Percentiles rank a stretch among this genome's conserved stretches.
Evolutionary conservation across 1,140 invertebrate genomes (phyloP).

Genomic region (Melanaphis sacchari): DNA sequence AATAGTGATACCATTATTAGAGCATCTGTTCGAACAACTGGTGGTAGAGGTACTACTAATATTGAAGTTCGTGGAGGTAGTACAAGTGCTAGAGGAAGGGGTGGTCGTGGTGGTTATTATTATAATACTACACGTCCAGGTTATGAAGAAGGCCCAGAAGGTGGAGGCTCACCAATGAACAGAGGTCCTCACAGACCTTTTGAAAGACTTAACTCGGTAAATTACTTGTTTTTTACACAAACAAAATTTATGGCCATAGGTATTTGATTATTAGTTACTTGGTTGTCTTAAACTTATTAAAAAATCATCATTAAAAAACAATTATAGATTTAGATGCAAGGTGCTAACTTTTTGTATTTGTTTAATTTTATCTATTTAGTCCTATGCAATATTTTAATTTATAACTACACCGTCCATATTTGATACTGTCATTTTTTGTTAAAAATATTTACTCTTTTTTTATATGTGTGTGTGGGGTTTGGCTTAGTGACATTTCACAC

Average conservation of each 20-base stretch:
- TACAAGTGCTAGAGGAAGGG: slow-evolving; percentile 64
- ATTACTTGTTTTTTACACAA: not conserved
- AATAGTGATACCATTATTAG: slow-evolving; percentile 67
- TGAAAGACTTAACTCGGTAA: slow-evolving; percentile 51
- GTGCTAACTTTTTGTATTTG: not conserved
- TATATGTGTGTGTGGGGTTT: not conserved
- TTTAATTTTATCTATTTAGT: not conserved
- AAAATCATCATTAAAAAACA: not conserved
- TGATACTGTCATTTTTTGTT: not conserved
- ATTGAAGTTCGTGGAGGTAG: slow-evolving; percentile 57
- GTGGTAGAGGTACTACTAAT: slow-evolving; percentile 49
- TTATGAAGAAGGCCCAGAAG: slow-evolving; percentile 56
- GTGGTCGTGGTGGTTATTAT: slow-evolving; percentile 61
- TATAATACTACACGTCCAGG: slow-evolving; percentile 63
- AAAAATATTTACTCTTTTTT: not conserved
- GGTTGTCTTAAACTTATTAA: not conserved
- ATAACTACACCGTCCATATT: not conserved
- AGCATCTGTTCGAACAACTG: slow-evolving; percentile 61
- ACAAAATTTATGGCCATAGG: not conserved
- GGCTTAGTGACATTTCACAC: not conserved
- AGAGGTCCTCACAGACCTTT: slow-evolving; percentile 50
- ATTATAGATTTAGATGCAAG: not conserved
- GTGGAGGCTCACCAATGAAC: slow-evolving; percentile 53
- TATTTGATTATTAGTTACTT: not conserved
- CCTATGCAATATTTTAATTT: not conserved